These are phyloP conservation scores for Parambassis ranga DNA, from an alignment of 2,797 vertebrate genomes.

Conservation along the genomic window DNA sequence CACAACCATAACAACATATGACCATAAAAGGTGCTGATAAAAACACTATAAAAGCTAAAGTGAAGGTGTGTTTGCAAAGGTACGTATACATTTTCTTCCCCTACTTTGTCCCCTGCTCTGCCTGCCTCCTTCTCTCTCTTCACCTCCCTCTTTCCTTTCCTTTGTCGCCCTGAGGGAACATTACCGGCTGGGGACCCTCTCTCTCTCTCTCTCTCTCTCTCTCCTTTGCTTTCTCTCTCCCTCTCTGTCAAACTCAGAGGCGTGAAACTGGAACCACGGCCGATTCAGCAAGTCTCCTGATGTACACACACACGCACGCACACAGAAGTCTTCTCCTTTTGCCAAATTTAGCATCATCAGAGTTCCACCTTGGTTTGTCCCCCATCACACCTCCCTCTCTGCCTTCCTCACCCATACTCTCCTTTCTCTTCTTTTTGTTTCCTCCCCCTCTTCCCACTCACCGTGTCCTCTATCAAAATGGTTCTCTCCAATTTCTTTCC, in stretches of 20 bases:
- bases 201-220: conserved; percentile 31
- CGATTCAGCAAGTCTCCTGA: conserved; percentile 86
- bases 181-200: conserved; percentile 64
- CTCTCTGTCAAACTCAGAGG: conserved; percentile 73
- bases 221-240: conserved; percentile 5
- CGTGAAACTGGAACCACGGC: conserved; percentile 85
- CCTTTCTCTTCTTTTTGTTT: conserved; percentile 21
- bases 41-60: neutral
- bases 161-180: conserved; percentile 67
- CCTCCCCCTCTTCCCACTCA: conserved; percentile 52
- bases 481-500: conserved; percentile 16
- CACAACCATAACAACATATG: neutral
- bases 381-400: conserved; percentile 45
- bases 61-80: conserved; percentile 16
- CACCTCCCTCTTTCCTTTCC: conserved; percentile 46
- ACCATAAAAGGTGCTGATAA: neutral
- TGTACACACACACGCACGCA: conserved; percentile 31
- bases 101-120: conserved; percentile 37
- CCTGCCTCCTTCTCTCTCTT: conserved; percentile 34
- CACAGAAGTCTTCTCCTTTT: conserved; percentile 76
- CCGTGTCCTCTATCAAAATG: conserved; percentile 61
- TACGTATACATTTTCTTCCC: conserved; percentile 14
- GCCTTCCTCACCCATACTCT: neutral
- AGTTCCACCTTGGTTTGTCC: conserved; percentile 86
- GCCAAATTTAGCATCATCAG: conserved; percentile 89